These are phyloP conservation scores for Zaprionus gabonicus DNA, from an alignment of 1,140 invertebrate species.

Conservation along the genomic window DNA sequence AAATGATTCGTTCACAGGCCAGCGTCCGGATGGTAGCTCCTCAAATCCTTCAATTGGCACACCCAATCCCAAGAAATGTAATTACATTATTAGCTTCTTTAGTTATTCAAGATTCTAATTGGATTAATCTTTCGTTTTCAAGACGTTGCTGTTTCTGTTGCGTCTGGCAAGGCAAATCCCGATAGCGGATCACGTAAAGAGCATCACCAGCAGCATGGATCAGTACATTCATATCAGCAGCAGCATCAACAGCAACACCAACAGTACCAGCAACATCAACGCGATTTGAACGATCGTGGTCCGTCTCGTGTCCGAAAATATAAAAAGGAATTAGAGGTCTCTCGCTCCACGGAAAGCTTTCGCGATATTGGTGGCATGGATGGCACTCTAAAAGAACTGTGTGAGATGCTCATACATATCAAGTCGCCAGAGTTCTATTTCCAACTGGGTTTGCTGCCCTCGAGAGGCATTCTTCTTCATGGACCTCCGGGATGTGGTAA, in stretches of 20 bases:
- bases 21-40: slow-evolving; percentile 5
- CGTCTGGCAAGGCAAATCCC: background rate
- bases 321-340: slow-evolving; percentile 84
- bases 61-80: slow-evolving; percentile 41
- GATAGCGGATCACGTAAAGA: slow-evolving; percentile 32
- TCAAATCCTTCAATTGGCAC: background rate
- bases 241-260: slow-evolving; percentile 23
- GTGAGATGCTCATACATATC: slow-evolving; percentile 92
- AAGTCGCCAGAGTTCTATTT: slow-evolving; percentile 93
- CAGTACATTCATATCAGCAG: slow-evolving; percentile 13
- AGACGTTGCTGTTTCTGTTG: slow-evolving; percentile 19
- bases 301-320: slow-evolving; percentile 43
- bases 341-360: slow-evolving; percentile 84
- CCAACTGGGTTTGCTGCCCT: slow-evolving; percentile 90
- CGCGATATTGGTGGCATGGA: slow-evolving; percentile 91
- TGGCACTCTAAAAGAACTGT: slow-evolving; percentile 90
- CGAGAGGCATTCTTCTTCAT: slow-evolving; percentile 90
- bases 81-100: background rate
- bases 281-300: background rate
- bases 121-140: background rate
- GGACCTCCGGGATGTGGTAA: slow-evolving; percentile 72
- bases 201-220: slow-evolving; percentile 25
- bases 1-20: slow-evolving; percentile 23
- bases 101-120: background rate
- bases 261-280: slow-evolving; percentile 18